A percentile compares a stretch with the other conserved stretches of the same genome.
Conservation (phyloP, 2,888 invertebrate genomes). For the Lissonota sp. region DNA sequence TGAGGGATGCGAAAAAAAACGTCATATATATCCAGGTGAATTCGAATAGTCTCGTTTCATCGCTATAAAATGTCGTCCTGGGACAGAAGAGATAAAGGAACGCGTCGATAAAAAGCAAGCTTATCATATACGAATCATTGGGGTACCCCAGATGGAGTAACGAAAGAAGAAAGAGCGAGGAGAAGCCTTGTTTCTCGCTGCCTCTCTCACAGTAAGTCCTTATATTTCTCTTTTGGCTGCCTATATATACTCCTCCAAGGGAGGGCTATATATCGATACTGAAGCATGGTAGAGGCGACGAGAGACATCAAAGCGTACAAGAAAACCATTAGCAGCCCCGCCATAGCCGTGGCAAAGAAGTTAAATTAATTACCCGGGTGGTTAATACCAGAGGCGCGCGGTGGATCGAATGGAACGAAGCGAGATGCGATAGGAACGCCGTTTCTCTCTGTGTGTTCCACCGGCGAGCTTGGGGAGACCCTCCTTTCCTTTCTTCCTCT, state of each 20-base stretch:
- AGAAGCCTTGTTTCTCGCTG: constrained; percentile 57
- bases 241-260: no score
- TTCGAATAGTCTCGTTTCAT: constrained; percentile 20
- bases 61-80: constrained; percentile 22
- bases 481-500: constrained; percentile 9
- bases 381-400: constrained; percentile 63
- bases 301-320: constrained; percentile 73
- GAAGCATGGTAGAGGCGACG: constrained; percentile 59
- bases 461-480: background rate
- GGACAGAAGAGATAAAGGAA: constrained; percentile 20
- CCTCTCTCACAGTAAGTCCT: constrained; percentile 51
- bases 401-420: constrained; percentile 63
- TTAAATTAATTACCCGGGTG: constrained; percentile 82
- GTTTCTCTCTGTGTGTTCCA: constrained; percentile 10
- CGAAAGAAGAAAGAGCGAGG: constrained; percentile 17
- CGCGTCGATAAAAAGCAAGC: constrained; percentile 47
- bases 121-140: constrained; percentile 58
- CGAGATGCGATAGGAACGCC: constrained; percentile 61
- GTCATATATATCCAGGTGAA: background rate
- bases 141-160: constrained; percentile 37
- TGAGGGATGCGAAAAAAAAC: background rate
- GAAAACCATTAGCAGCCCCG: constrained; percentile 80
- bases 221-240: constrained; percentile 1
- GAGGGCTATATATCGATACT: constrained; percentile 63
- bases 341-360: constrained; percentile 80